These are phyloP conservation scores for Ischnus inquisitorius DNA, from an alignment of 2,888 invertebrate species.

Conservation along the genomic window DNA sequence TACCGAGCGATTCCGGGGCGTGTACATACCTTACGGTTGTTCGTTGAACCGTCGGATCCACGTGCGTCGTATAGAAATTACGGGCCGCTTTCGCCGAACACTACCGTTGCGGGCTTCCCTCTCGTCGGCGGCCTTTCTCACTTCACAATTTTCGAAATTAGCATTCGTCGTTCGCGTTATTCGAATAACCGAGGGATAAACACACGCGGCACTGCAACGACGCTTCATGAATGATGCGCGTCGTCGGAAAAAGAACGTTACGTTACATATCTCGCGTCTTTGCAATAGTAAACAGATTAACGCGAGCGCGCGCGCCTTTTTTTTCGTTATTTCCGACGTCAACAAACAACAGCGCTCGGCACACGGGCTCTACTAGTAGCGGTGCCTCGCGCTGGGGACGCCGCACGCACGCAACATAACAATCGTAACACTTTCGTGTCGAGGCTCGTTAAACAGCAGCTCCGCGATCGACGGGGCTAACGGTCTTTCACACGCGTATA, in stretches of 20 bases:
- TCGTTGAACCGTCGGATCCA: constrained; percentile 36
- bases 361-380: neutral
- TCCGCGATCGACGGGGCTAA: constrained; percentile 56
- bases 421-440: constrained; percentile 68
- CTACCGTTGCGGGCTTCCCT: constrained; percentile 17
- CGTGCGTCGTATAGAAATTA: constrained; percentile 48
- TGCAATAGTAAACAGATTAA: constrained; percentile 38
- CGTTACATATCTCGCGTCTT: constrained; percentile 24
- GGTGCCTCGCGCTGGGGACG: constrained; percentile 2
- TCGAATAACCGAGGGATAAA: constrained; percentile 25
- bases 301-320: neutral
- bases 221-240: constrained; percentile 31
- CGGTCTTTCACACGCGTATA: constrained; percentile 48
- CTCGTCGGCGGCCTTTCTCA: constrained; percentile 25
- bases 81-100: constrained; percentile 36
- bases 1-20: constrained; percentile 58
- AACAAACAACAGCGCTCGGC: neutral
- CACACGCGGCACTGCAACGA: constrained; percentile 2
- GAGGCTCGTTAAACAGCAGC: constrained; percentile 66
- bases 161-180: constrained; percentile 36
- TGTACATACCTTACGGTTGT: constrained; percentile 60
- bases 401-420: constrained; percentile 55
- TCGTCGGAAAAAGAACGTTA: neutral
- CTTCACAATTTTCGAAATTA: constrained; percentile 39
- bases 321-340: constrained; percentile 3